These are phyloP conservation scores for Acanthis flammea DNA, from an alignment of 2,797 vertebrate species.

Conservation along the genomic window DNA sequence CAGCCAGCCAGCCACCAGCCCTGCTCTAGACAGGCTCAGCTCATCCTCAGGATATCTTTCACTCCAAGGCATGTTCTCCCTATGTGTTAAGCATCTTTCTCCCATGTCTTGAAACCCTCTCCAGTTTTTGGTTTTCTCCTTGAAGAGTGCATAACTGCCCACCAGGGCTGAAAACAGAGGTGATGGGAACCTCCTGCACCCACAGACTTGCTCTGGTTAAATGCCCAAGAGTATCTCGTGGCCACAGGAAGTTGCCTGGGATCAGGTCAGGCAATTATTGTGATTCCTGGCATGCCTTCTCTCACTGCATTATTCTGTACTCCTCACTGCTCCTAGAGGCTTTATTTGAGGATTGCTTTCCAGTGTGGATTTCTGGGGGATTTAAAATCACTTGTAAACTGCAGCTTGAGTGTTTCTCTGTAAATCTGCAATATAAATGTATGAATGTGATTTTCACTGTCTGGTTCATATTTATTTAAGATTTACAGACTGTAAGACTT, in stretches of 20 bases:
- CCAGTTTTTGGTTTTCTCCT: neutral
- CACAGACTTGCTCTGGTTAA: neutral
- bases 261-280: neutral
- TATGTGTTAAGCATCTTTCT: neutral
- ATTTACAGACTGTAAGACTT: slow-evolving; percentile 17
- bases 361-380: neutral
- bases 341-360: slow-evolving; percentile 29
- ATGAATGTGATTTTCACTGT: slow-evolving; percentile 26
- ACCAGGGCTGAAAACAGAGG: neutral
- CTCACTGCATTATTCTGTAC: neutral
- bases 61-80: neutral
- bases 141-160: neutral
- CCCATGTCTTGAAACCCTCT: neutral
- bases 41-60: accelerated
- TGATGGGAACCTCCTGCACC: neutral
- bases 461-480: slow-evolving; percentile 8
- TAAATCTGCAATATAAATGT: slow-evolving; percentile 42
- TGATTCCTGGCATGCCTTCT: neutral
- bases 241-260: neutral
- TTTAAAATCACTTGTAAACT: slow-evolving; percentile 36
- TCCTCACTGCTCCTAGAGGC: neutral
- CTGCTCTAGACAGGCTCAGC: neutral
- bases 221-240: neutral
- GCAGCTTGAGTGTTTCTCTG: neutral
- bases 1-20: neutral